A percentile compares a stretch with the other conserved stretches of the same genome.
Conservation (phyloP, 1,140 invertebrate species). For the Philopotamus ludificatus region DNA sequence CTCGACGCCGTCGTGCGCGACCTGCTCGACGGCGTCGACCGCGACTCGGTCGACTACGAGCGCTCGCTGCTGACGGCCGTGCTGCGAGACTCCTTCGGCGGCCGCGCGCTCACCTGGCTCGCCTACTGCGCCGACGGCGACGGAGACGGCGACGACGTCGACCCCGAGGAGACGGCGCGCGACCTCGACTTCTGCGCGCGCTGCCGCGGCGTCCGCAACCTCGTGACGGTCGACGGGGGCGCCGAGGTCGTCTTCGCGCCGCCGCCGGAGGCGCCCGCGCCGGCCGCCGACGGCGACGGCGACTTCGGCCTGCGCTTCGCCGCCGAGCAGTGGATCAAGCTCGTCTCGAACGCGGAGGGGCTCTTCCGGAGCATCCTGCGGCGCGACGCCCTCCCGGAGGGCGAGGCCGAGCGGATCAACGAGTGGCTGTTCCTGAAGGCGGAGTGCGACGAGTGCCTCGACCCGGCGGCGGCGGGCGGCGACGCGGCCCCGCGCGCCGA, state of each 20-base stretch:
- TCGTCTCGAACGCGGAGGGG: slow-evolving; percentile 81
- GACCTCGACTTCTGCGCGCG: slow-evolving; percentile 62
- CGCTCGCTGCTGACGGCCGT: slow-evolving; percentile 66
- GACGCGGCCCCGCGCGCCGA: slow-evolving; percentile 58
- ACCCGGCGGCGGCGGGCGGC: slow-evolving; percentile 61
- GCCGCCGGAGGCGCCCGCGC: slow-evolving; percentile 53
- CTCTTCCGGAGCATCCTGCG: slow-evolving; percentile 69
- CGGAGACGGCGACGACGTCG: slow-evolving; percentile 54
- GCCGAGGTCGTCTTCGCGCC: slow-evolving; percentile 63
- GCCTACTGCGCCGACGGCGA: slow-evolving; percentile 65
- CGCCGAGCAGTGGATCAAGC: slow-evolving; percentile 75
- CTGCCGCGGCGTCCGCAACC: slow-evolving; percentile 63
- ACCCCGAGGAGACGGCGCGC: slow-evolving; percentile 63
- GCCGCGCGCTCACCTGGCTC: slow-evolving; percentile 65
- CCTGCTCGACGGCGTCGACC: slow-evolving; percentile 58
- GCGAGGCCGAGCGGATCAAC: slow-evolving; percentile 75
- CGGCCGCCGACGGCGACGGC: slow-evolving; percentile 50
- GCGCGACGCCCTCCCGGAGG: slow-evolving; percentile 62
- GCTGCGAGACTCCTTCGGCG: slow-evolving; percentile 68
- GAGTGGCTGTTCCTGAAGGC: slow-evolving; percentile 82
- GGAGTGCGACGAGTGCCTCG: slow-evolving; percentile 80
- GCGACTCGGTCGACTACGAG: slow-evolving; percentile 60
- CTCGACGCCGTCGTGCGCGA: slow-evolving; percentile 63
- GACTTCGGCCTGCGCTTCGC: slow-evolving; percentile 75
- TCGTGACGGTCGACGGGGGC: slow-evolving; percentile 67